Evolutionary conservation across 2,888 invertebrate species (phyloP), one percentile per base, ranked within the genome.

Genomic region (Pristionchus arcanus): DNA sequence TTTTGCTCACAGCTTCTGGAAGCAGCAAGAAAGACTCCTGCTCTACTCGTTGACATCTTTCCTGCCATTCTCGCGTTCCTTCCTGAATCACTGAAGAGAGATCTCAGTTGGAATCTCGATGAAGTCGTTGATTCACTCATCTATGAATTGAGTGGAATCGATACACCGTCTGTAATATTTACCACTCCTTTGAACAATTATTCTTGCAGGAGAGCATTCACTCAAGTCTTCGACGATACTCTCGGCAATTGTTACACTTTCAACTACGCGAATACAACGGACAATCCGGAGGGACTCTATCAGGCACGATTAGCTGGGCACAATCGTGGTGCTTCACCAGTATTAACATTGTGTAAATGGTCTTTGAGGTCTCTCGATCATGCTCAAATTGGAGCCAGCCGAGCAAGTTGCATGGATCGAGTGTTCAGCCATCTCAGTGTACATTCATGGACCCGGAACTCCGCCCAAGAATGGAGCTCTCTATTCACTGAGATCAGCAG

Each of bases 221-320:
- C 49, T 7, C 31, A 55, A 85, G 7, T 59, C 49, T 59, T 42
- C 87, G 87, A 87, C 31, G 42, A n/a, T 16, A n/a, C 7, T 28
- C 42, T 42, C 15, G 87, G 87, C 1, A 87, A 87, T 31, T 87
- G 87, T 49, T 87, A 68, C 66, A 87, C 87, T 25, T 87, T 87
- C 53, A 87, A 87, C 49, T 87, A 68, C 87, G 87, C 87, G 4
- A 87, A 87, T 59, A 42, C n/a, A 13, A 68, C 66, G 2, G 31
- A 66, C 5, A 34, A 16, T 19, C 13, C 28, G 21, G 59, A 85
- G 0, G 84, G 84, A 19, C 84, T 59, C 31, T 85, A 85, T 21
- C 21, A 34, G 15, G 13, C 84, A 4, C 19, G 84, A 55, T 49
- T 85, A 3, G 55, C 84, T 1, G 84, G 84, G 9, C 49, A 81